phyloP scores from a whole-genome alignment of 2,113 vertebrate species.

The Dromaius novaehollandiae region DNA sequence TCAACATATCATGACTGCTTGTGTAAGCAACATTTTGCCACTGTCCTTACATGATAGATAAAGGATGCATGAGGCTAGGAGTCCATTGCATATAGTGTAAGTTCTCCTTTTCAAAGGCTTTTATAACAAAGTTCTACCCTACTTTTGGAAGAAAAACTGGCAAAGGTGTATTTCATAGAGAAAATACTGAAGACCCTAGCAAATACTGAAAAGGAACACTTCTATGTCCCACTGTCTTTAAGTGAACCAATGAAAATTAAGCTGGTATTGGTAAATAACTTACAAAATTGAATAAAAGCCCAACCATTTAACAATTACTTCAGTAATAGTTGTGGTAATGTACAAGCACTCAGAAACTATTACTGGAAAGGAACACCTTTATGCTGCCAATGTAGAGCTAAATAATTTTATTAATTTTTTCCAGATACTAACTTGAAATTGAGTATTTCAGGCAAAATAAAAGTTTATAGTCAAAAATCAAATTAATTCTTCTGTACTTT shows the following conservation, averaged over 20 bases:
- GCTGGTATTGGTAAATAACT: not conserved
- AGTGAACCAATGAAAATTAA: not conserved
- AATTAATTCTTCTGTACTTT: not conserved
- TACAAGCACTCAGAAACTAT: not conserved
- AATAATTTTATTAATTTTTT: not conserved
- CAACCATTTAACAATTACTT: not conserved
- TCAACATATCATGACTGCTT: not conserved
- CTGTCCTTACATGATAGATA: not conserved
- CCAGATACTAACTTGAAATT: not conserved
- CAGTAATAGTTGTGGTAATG: not conserved
- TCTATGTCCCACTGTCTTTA: not conserved
- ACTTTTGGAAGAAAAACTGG: not conserved
- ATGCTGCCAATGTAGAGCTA: not conserved
- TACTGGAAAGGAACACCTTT: not conserved
- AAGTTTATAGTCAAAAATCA: not conserved
- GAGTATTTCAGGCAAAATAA: not conserved
- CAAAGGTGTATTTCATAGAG: not conserved
- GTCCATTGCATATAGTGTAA: not conserved
- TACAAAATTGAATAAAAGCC: not conserved
- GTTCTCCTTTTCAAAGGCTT: not conserved
- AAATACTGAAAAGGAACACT: not conserved
- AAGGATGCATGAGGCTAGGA: not conserved
- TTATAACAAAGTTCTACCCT: not conserved
- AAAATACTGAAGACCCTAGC: not conserved
- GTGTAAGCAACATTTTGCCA: not conserved